Evolutionary conservation across 2,113 vertebrate genomes (phyloP).

Genomic region (Myiagra hebetior): DNA sequence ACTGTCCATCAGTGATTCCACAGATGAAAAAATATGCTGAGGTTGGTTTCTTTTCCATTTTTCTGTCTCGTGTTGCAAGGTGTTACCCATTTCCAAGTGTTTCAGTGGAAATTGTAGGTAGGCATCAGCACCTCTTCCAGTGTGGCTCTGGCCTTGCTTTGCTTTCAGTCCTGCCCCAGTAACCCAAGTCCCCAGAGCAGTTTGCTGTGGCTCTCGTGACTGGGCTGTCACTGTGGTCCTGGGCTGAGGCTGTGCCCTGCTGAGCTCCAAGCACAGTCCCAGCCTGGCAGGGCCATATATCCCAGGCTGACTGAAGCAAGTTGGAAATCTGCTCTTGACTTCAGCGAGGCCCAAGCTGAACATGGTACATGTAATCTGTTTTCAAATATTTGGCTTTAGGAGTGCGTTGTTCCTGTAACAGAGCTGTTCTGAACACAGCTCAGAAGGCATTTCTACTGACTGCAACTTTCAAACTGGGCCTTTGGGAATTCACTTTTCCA

Average conservation of each 20-base stretch:
- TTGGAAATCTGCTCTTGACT: not conserved
- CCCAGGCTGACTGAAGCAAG: not conserved
- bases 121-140: not conserved
- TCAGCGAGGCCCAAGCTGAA: not conserved
- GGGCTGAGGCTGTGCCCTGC: not conserved
- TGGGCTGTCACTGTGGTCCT: not conserved
- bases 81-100: not conserved
- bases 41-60: not conserved
- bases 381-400: slow-evolving; percentile 28
- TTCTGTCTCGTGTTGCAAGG: not conserved
- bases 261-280: not conserved
- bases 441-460: slow-evolving; percentile 33
- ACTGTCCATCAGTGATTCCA: not conserved
- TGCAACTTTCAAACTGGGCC: not conserved
- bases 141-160: not conserved
- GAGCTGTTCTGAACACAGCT: slow-evolving; percentile 42
- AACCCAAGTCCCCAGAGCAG: not conserved
- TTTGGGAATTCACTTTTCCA: slow-evolving; percentile 17
- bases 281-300: fast-evolving
- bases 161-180: not conserved
- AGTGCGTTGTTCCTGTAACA: not conserved
- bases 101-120: not conserved
- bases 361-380: not conserved
- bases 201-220: not conserved
- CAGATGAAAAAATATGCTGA: not conserved